A percentile compares a stretch with the other conserved stretches of the same genome.
Evolutionary conservation across 2,797 vertebrate genomes (phyloP).

Genomic region (Malurus leucopterus): DNA sequence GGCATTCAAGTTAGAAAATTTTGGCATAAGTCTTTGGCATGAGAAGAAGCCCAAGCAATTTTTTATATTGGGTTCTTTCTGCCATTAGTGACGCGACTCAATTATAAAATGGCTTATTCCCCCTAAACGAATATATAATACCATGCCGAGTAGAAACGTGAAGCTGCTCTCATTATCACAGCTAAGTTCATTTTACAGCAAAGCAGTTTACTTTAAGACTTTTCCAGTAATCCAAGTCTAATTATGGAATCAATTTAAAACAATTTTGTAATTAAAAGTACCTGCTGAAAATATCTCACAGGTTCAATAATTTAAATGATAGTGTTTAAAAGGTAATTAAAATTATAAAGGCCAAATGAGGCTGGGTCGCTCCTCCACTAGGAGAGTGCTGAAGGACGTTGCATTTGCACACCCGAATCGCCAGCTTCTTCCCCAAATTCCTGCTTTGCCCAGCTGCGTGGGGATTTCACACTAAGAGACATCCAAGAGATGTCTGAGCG

Average conservation of each 20-base stretch:
- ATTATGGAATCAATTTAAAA: slow-evolving; percentile 36
- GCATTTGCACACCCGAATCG: background rate
- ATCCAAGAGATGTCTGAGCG: background rate
- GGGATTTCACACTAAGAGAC: background rate
- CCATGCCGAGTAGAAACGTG: background rate
- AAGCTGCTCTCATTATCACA: background rate
- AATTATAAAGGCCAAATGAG: background rate
- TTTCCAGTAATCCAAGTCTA: slow-evolving; percentile 29
- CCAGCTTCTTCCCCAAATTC: background rate
- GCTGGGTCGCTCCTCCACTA: background rate
- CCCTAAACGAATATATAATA: background rate
- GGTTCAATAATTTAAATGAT: slow-evolving; percentile 6
- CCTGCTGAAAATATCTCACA: slow-evolving; percentile 37
- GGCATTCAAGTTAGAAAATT: background rate
- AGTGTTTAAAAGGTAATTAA: slow-evolving; percentile 38
- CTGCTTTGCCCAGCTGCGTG: background rate
- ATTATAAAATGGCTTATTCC: slow-evolving; percentile 32
- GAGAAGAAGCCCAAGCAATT: background rate
- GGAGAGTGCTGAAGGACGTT: slow-evolving; percentile 16
- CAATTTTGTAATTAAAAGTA: slow-evolving; percentile 50
- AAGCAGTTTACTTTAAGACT: slow-evolving; percentile 44
- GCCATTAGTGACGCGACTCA: background rate
- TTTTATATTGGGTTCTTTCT: background rate
- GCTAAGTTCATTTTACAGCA: slow-evolving; percentile 37
- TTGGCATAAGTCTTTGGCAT: background rate